Percentiles rank a stretch among this genome's conserved stretches.
Evolutionary conservation across 2,888 invertebrate species (phyloP).

Genomic region (Drosophila kuntzei): DNA sequence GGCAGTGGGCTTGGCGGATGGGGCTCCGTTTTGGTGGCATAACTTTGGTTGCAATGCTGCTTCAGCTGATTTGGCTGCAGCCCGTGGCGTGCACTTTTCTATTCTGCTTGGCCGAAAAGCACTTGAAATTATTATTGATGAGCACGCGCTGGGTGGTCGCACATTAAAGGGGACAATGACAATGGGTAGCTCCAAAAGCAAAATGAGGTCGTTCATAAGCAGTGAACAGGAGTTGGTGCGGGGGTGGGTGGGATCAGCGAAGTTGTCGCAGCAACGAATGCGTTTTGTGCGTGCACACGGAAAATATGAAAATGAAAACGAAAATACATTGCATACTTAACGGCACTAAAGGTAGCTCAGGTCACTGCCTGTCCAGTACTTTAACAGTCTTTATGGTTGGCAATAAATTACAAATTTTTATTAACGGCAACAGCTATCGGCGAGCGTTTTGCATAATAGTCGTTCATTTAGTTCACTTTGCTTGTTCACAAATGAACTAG

Average conservation of each 20-base stretch:
- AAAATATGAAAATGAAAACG: conserved; percentile 40
- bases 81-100: conserved; percentile 52
- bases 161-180: conserved; percentile 9
- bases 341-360: conserved; percentile 16
- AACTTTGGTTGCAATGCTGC: conserved; percentile 26
- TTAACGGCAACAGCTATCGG: conserved; percentile 49
- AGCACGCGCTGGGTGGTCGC: conserved; percentile 32
- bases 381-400: conserved; percentile 60
- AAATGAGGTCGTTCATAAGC: conserved; percentile 41
- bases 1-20: background rate
- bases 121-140: conserved; percentile 76
- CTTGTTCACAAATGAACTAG: background rate
- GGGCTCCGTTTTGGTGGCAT: conserved; percentile 1
- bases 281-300: conserved; percentile 71
- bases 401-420: conserved; percentile 73
- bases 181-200: conserved; percentile 16
- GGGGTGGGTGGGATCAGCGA: conserved; percentile 18
- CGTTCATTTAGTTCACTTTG: background rate
- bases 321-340: conserved; percentile 54
- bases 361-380: conserved; percentile 42
- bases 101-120: conserved; percentile 64
- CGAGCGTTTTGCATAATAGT: background rate
- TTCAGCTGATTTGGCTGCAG: conserved; percentile 24
- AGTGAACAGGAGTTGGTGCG: background rate
- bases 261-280: conserved; percentile 64